Base-by-base conservation (phyloP, 2,888 invertebrate genomes). In the Rhodophaea formosa region DNA sequence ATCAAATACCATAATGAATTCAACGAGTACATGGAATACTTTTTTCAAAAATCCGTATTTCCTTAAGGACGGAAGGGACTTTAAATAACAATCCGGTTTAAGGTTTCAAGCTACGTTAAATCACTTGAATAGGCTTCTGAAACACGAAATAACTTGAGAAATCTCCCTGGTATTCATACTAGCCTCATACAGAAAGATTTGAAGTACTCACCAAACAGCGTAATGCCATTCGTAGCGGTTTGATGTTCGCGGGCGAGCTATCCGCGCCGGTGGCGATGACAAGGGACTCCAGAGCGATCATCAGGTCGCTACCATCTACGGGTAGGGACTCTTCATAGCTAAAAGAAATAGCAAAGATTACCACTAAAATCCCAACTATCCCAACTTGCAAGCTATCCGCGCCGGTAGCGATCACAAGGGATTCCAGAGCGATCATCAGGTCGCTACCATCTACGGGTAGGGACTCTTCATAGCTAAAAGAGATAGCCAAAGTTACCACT, bases 141-240 rank as follows among this genome's bases (percentile, higher is more conserved):
- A n/a, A n/a, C n/a, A n/a, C n/a, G n/a, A n/a, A n/a, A n/a, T n/a
- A n/a, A n/a, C n/a, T n/a, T n/a, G n/a, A n/a, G n/a, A n/a, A n/a
- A n/a, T n/a, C n/a, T n/a, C n/a, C n/a, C n/a, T n/a, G n/a, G n/a
- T n/a, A n/a, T n/a, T n/a, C n/a, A n/a, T n/a, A n/a, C n/a, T n/a
- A n/a, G n/a, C n/a, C n/a, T n/a, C n/a, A n/a, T n/a, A n/a, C n/a
- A n/a, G n/a, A n/a, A n/a, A n/a, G n/a, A n/a, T n/a, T n/a, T n/a
- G n/a, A 10, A n/a, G n/a, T 23, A 68, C 92, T 93, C 14, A 97
- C 96, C 57, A 96, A 94, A 71, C 96, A 96, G 35, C 94, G 92
- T 29, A 96, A 78, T 3, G 94, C 95, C 1, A 93, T 88, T 72
- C 94, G 93, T 47, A 96, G 77, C 29, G 95, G 93, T 61, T 87